phyloP scores from a whole-genome alignment of 2,888 invertebrate species.

The Apodemia mormo region DNA sequence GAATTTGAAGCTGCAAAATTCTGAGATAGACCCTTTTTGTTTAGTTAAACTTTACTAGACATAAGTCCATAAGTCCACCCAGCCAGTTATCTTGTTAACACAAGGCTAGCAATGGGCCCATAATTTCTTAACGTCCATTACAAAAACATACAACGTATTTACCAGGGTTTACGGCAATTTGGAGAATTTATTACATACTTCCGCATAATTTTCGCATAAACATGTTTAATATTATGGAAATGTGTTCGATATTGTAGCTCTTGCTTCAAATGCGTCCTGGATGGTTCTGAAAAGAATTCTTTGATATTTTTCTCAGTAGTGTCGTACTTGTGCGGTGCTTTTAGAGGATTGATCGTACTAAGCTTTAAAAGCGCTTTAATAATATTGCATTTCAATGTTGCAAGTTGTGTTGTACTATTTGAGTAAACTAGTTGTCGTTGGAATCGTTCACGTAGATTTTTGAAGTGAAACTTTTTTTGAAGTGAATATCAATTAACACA shows the following conservation, averaged over 20 bases:
- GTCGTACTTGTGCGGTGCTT: neutral
- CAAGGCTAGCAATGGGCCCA: conserved; percentile 10
- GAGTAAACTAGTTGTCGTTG: too few species aligned
- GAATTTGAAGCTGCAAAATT: neutral
- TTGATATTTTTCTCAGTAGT: neutral
- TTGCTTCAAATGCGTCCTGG: neutral
- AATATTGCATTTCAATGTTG: neutral
- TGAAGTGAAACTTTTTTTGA: too few species aligned
- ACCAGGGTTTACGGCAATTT: conserved; percentile 21
- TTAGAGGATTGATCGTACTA: neutral
- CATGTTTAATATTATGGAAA: conserved; percentile 20
- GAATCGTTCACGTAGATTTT: too few species aligned
- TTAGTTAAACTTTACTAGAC: neutral
- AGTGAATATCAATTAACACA: too few species aligned
- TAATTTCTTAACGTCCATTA: conserved; percentile 21
- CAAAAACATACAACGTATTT: conserved; percentile 17
- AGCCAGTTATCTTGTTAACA: conserved; percentile 16
- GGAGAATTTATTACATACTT: conserved; percentile 20
- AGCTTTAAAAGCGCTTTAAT: neutral
- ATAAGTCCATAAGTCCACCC: neutral
- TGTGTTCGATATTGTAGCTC: conserved; percentile 16
- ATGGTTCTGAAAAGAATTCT: neutral
- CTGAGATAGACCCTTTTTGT: neutral
- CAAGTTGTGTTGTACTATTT: neutral
- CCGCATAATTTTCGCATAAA: conserved; percentile 25